Evolutionary conservation across 2,113 vertebrate genomes (phyloP).

Genomic region (Alligator mississippiensis): DNA sequence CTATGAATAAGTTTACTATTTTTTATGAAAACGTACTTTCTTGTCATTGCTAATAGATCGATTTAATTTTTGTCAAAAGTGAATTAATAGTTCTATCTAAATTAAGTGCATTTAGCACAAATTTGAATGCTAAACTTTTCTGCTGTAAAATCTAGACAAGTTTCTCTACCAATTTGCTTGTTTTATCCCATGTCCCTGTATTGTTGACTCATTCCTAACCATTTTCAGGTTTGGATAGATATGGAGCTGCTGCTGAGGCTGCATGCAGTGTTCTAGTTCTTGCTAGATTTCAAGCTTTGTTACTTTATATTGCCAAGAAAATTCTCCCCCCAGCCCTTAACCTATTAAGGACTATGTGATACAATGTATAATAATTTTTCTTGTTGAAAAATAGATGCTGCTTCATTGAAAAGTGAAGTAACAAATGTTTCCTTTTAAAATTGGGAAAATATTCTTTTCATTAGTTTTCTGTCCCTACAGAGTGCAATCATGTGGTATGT

Average conservation of each 20-base stretch:
- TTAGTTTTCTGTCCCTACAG: conserved; percentile 73
- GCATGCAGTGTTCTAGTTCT: conserved; percentile 35
- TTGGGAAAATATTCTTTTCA: conserved; percentile 48
- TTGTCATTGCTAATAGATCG: not conserved
- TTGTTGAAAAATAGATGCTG: conserved; percentile 69
- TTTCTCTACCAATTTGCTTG: not conserved
- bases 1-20: too few relatives aligned
- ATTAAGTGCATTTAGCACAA: not conserved
- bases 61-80: not conserved
- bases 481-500: conserved; percentile 68
- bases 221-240: conserved; percentile 50
- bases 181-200: conserved; percentile 36
- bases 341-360: conserved; percentile 58
- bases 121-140: not conserved
- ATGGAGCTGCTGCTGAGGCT: conserved; percentile 22
- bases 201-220: conserved; percentile 44
- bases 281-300: conserved; percentile 37
- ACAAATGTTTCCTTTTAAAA: conserved; percentile 68
- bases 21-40: not conserved
- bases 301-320: conserved; percentile 59
- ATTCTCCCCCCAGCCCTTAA: not conserved
- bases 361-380: conserved; percentile 46
- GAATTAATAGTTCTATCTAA: not conserved
- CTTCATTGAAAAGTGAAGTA: conserved; percentile 68
- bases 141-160: not conserved